Percentiles rank a stretch among this genome's conserved stretches.
These are phyloP conservation scores for Cataglyphis cursor DNA, from an alignment of 2,888 invertebrate species.

Conservation along the genomic window DNA sequence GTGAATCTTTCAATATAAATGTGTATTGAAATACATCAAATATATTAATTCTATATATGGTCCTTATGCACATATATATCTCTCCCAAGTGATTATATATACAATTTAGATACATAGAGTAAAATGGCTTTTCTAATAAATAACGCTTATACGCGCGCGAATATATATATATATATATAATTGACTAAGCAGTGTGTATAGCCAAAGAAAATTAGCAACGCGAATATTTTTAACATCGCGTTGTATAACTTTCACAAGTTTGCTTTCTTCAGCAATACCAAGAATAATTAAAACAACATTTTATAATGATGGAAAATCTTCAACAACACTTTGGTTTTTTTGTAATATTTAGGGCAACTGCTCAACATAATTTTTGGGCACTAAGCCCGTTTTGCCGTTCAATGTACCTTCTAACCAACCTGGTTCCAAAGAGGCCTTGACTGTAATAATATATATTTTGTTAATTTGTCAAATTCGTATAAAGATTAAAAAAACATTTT, in stretches of 20 bases:
- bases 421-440: conserved; percentile 96
- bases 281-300: conserved; percentile 65
- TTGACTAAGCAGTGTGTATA: conserved; percentile 79
- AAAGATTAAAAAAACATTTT: neutral
- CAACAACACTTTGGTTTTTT: conserved; percentile 77
- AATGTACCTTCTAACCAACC: conserved; percentile 99
- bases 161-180: conserved; percentile 67
- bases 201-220: conserved; percentile 64
- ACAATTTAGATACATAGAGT: conserved; percentile 62
- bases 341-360: conserved; percentile 89
- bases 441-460: conserved; percentile 87
- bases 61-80: conserved; percentile 49
- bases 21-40: conserved; percentile 76
- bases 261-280: neutral
- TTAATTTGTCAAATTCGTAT: neutral
- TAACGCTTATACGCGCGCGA: conserved; percentile 62
- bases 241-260: conserved; percentile 22
- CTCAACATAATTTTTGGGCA: conserved; percentile 99
- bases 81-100: conserved; percentile 64
- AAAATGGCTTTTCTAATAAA: conserved; percentile 68
- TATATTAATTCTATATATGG: conserved; percentile 77
- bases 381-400: conserved; percentile 96
- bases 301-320: conserved; percentile 7
- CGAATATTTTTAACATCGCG: neutral
- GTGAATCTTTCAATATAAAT: conserved; percentile 75